A percentile compares a stretch with the other conserved stretches of the same genome.
Conservation (phyloP, 2,113 vertebrate genomes). For the Pluvialis apricaria region DNA sequence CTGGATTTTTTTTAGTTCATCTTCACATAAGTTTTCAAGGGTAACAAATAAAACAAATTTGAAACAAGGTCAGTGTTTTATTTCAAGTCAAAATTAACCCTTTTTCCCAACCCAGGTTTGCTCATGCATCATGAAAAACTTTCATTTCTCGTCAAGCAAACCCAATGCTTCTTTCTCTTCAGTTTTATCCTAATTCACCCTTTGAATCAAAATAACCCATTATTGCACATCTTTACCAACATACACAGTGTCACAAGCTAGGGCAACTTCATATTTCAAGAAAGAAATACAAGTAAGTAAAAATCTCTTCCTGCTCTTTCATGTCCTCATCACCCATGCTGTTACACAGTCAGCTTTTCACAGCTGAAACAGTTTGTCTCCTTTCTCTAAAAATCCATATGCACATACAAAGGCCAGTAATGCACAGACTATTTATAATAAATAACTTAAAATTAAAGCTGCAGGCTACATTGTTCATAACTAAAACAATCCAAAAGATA, state of each 20-base stretch:
- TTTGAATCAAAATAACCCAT: not conserved
- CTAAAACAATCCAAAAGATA: not conserved
- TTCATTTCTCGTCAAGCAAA: not conserved
- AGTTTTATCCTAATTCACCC: not conserved
- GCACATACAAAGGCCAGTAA: not conserved
- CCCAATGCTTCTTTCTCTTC: not conserved
- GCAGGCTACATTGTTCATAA: not conserved
- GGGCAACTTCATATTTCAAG: not conserved
- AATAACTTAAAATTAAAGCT: not conserved
- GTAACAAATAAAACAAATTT: not conserved
- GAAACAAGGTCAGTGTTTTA: not conserved
- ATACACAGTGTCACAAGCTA: not conserved
- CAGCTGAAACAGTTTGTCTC: not conserved
- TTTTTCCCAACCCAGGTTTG: accelerated
- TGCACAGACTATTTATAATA: not conserved
- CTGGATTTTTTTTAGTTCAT: not conserved
- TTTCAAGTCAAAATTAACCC: not conserved
- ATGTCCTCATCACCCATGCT: not conserved
- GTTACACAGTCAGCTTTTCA: not conserved
- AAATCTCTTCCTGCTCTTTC: not conserved
- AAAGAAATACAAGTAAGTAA: not conserved
- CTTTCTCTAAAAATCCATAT: not conserved
- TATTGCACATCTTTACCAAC: not conserved
- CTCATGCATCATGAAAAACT: not conserved
- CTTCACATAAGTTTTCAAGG: not conserved